Conservation (phyloP, 1,140 invertebrate species). For the Drosophila leontia region DNA sequence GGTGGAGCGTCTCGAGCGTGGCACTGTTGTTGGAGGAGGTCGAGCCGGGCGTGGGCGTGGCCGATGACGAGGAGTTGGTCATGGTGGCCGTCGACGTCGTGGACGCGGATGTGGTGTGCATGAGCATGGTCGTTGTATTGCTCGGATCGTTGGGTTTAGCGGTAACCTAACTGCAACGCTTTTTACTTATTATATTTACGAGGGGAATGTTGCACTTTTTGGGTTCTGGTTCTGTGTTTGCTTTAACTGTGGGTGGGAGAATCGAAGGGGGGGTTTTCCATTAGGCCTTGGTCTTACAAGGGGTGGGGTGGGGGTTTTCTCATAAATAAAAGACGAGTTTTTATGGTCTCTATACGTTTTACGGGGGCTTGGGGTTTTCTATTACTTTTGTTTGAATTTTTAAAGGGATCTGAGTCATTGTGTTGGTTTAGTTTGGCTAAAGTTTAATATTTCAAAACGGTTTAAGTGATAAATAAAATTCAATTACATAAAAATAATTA, state of each 20-base stretch:
- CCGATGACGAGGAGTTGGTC: constrained; percentile 77
- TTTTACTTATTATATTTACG: constrained; percentile 27
- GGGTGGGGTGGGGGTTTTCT: neutral
- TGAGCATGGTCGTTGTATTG: constrained; percentile 51
- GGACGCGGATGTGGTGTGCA: constrained; percentile 69
- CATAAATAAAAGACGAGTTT: constrained; percentile 23
- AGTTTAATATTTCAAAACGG: neutral
- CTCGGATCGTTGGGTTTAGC: constrained; percentile 35
- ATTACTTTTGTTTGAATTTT: neutral
- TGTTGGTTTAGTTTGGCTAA: neutral
- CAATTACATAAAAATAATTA: too few species aligned
- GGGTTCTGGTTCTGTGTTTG: constrained; percentile 25
- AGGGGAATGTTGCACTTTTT: constrained; percentile 47
- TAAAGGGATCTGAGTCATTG: neutral
- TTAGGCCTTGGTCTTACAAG: constrained; percentile 15
- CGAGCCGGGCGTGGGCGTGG: constrained; percentile 80
- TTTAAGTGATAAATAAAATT: neutral
- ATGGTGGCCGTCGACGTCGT: constrained; percentile 71
- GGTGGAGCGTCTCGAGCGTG: constrained; percentile 69
- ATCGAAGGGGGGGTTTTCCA: constrained; percentile 8
- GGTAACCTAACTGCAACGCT: constrained; percentile 43
- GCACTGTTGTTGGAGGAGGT: constrained; percentile 79
- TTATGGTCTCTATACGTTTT: constrained; percentile 20
- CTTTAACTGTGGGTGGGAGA: constrained; percentile 38
- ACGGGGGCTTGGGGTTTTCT: neutral